Conservation (phyloP, 2,113 vertebrate species). For the Microtus oregoni region DNA sequence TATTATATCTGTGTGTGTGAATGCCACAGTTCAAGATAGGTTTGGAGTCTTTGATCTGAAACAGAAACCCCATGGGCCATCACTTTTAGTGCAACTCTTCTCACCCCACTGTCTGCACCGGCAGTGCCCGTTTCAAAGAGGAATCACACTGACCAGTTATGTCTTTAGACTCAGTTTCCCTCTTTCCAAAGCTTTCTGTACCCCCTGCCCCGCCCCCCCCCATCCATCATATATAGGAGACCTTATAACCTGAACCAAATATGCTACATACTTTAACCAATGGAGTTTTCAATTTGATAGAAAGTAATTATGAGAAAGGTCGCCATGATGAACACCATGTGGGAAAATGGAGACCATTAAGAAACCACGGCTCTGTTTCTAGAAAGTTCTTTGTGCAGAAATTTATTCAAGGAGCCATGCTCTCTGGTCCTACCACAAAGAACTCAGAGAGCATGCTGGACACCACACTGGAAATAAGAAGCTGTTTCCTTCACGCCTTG, state of each 20-base stretch:
- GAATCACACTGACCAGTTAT: not conserved
- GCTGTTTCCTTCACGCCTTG: not conserved
- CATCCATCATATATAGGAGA: not conserved
- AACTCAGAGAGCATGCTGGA: not conserved
- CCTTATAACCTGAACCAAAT: not conserved
- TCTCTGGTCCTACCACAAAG: fast-evolving
- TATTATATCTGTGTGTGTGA: not conserved
- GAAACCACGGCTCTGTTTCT: not conserved
- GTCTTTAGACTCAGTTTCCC: not conserved
- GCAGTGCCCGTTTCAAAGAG: not conserved
- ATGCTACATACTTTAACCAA: not conserved
- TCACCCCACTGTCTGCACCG: not conserved
- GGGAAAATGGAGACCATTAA: not conserved
- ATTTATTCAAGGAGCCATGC: not conserved
- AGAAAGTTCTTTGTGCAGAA: not conserved
- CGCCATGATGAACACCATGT: not conserved
- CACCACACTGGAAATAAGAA: not conserved
- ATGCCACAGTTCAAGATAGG: not conserved
- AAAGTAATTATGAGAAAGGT: constrained; percentile 28
- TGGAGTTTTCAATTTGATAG: constrained; percentile 28
- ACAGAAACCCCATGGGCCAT: not conserved
- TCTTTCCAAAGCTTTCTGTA: not conserved
- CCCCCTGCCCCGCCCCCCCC: not conserved
- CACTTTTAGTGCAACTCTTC: not conserved
- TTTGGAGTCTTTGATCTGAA: not conserved